These are phyloP conservation scores for Drosophila neotestacea DNA, from an alignment of 2,888 invertebrate genomes.

Conservation along the genomic window DNA sequence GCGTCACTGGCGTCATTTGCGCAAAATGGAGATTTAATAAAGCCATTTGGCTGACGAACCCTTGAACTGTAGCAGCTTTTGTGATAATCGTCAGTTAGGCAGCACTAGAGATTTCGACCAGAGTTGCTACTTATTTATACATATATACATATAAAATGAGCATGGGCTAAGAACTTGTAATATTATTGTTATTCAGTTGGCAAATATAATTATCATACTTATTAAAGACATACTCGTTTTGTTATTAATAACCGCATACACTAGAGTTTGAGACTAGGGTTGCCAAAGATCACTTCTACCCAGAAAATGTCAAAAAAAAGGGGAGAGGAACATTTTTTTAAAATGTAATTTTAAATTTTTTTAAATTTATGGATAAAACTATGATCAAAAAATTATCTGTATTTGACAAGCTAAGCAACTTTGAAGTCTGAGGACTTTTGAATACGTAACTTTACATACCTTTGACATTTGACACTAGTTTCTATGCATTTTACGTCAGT, in stretches of 20 bases:
- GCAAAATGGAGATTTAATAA: constrained; percentile 79
- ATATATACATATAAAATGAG: background rate
- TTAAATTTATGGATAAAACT: no score
- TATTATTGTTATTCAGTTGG: constrained; percentile 8
- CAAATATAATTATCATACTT: constrained; percentile 8
- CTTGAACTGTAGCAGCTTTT: constrained; percentile 26
- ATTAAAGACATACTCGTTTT: background rate
- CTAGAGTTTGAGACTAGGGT: background rate
- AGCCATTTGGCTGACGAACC: constrained; percentile 68
- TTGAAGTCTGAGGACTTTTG: no score
- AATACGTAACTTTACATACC: no score
- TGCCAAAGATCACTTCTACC: no score
- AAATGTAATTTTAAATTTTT: no score
- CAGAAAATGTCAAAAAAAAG: no score
- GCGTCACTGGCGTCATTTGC: constrained; percentile 49
- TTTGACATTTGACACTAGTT: no score
- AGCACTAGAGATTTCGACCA: constrained; percentile 29
- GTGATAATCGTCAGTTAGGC: constrained; percentile 65
- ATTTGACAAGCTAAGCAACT: no score
- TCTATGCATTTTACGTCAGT: no score
- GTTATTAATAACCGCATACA: background rate
- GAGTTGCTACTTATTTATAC: constrained; percentile 28
- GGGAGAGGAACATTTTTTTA: no score
- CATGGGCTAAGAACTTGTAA: background rate
- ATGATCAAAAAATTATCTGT: no score